Base-by-base conservation (phyloP, 1,140 invertebrate species). In the Trypoxylus dichotomus region DNA sequence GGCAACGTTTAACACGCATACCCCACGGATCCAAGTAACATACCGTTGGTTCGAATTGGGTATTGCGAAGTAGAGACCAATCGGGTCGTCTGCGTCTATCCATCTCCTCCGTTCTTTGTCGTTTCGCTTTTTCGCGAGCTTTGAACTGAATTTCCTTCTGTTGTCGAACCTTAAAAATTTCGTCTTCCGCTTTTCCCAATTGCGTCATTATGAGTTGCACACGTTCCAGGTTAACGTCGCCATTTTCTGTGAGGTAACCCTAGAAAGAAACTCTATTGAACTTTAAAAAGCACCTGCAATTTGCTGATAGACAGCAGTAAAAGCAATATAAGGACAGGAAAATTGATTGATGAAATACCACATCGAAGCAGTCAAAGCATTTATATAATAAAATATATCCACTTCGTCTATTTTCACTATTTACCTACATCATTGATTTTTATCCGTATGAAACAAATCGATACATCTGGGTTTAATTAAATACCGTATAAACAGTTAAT, bases 191-290 rank as follows among this genome's bases (percentile, higher is more conserved):
- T 85, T 94, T 91, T 1, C 98, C 98, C 32, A 99, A 88, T 85
- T 98, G 96, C 68, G 91, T 90, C 93, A 99, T 93, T 27, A 99
- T 98, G 77, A 98, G 86, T 87, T 99, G 97, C 25, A 99, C 97
- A 77, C 97, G 89, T 77, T 94, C 92, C 68, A 99, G 88, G 86
- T 97, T 94, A 1, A 99, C 97, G 79, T 97, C 92, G 0, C 98
- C 98, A 81, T 94, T 97, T 82, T 98, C 92, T 1, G 98, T 99
- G 54, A 99, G 88, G 89, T 94, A 99, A n/a, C 96, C 96, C 94
- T 95, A 79, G 63, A 86, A 88, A 84, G 79, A 80, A 83, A 77
- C 76, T 75, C 60, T 47, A 73, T 15, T 76, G 74, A 43, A 29
- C 29, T 37, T 41, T 77, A 42, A 41, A 42, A 41, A 27, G 42